Percentiles rank a stretch among this genome's conserved stretches.
phyloP scores from a whole-genome alignment of 2,113 vertebrate genomes.

The Suricata suricatta region DNA sequence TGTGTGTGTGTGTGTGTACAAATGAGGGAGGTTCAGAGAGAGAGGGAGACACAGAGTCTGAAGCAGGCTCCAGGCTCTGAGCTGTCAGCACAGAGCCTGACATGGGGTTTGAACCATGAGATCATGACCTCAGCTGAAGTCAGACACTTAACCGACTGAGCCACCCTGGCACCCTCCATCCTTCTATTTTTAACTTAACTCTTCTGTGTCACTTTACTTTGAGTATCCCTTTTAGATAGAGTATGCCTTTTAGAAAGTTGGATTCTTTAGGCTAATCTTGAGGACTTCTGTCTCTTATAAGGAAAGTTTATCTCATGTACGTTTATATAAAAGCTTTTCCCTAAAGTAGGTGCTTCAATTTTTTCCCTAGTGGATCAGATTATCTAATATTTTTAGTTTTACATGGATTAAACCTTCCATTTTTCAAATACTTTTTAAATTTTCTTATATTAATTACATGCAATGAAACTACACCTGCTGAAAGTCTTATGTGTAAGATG shows the following conservation, averaged over 20 bases:
- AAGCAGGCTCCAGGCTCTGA: too few species aligned
- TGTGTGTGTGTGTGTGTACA: too few species aligned
- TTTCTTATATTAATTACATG: neutral
- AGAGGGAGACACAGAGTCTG: too few species aligned
- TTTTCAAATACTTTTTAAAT: neutral
- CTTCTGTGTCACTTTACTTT: neutral
- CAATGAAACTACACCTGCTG: neutral
- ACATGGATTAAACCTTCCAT: neutral
- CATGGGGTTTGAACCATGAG: too few species aligned
- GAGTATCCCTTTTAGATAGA: neutral
- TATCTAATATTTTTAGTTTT: neutral
- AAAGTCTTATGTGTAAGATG: neutral
- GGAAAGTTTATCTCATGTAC: neutral
- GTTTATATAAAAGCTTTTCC: neutral
- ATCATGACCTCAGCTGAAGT: too few species aligned
- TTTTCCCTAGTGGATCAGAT: neutral
- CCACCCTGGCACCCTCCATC: too few species aligned
- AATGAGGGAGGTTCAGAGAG: too few species aligned
- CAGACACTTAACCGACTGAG: too few species aligned
- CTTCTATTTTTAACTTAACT: neutral
- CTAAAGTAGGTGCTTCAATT: neutral
- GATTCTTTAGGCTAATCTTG: neutral
- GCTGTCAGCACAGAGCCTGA: too few species aligned
- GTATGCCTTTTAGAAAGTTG: neutral
- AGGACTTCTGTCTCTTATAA: neutral